Base-by-base conservation (phyloP, 2,113 vertebrate genomes). In the Dipodomys ordii region DNA sequence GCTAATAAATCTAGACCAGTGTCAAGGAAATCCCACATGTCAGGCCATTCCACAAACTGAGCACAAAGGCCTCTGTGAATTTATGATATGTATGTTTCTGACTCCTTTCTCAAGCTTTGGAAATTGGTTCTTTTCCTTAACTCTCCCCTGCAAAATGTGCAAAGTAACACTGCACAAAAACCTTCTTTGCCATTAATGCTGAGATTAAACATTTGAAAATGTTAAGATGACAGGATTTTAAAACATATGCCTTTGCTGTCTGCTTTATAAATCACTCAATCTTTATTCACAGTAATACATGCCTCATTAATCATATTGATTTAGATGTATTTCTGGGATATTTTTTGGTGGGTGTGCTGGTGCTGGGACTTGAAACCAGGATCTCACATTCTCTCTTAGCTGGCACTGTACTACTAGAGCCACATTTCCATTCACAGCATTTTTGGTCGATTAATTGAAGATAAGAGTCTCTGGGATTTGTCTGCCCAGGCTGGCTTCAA, bases 121-220 rank as follows among this genome's bases (percentile, higher is more conserved):
- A 90, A 83, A 90, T 80, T 86, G 89, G 83, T 86, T 90, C 35
- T 18, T 89, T 39, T 90, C 82, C 92, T 95, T 88, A 93, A 88
- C 86, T 85, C 79, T 88, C 1, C 39, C 27, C 88, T 72, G n/a
- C 76, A 92, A 92, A 92, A 88, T 32, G 20, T 86, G 32, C 53
- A 35, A 65, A 62, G 76, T 90, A 44, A 87, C 83, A 74, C 49
- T 32, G 49, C 71, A 92, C 62, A 19, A 27, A 77, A 87, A 72
- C 83, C 64, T 83, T 87, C 90, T 83, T 78, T 46, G n/a, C 81
- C 92, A 76, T 93, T 88, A 96, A 95, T 93, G 79, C 86, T 80
- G 35, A 85, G 91, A 95, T 96, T 94, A 79, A 76, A 79, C 65
- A 80, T 90, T 85, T 93, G 88, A 83, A 94, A 94, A 96, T 83